phyloP scores from a whole-genome alignment of 2,888 invertebrate genomes.

The Pocota personata region DNA sequence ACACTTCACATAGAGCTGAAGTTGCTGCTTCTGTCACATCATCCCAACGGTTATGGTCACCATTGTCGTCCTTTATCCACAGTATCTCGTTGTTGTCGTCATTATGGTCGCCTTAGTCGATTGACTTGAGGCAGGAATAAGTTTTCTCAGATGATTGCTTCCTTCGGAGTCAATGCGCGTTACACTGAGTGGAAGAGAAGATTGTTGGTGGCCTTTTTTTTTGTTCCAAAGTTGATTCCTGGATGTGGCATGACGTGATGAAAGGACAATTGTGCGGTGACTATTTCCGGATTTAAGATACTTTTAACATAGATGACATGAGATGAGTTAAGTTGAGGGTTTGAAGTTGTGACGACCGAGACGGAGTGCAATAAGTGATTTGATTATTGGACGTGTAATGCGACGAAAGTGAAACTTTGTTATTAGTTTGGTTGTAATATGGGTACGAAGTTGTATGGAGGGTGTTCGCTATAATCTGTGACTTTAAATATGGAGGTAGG shows the following conservation, averaged over 20 bases:
- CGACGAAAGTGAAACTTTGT: conserved; percentile 47
- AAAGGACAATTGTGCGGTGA: conserved; percentile 54
- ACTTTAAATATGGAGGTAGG: too few species aligned
- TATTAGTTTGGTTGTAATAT: conserved; percentile 16
- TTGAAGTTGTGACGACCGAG: conserved; percentile 18
- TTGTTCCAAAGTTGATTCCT: conserved; percentile 33
- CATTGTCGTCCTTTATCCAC: conserved; percentile 56
- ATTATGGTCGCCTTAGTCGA: conserved; percentile 59
- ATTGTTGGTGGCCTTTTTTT: conserved; percentile 17
- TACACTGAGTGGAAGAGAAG: background rate
- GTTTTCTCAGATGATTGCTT: conserved; percentile 60
- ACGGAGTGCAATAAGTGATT: conserved; percentile 33
- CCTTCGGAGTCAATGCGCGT: conserved; percentile 14
- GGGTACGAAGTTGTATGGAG: background rate
- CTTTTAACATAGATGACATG: conserved; percentile 33
- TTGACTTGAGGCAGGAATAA: conserved; percentile 61
- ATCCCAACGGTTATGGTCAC: conserved; percentile 55
- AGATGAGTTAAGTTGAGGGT: conserved; percentile 54
- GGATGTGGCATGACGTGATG: conserved; percentile 6
- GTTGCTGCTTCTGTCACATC: conserved; percentile 40
- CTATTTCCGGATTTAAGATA: conserved; percentile 22
- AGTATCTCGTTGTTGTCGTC: conserved; percentile 48
- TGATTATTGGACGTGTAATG: conserved; percentile 49
- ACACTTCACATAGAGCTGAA: background rate
- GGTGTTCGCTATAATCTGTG: too few species aligned